phyloP scores from a whole-genome alignment of 2,113 vertebrate genomes.

The Neolamprologus variostigma region DNA sequence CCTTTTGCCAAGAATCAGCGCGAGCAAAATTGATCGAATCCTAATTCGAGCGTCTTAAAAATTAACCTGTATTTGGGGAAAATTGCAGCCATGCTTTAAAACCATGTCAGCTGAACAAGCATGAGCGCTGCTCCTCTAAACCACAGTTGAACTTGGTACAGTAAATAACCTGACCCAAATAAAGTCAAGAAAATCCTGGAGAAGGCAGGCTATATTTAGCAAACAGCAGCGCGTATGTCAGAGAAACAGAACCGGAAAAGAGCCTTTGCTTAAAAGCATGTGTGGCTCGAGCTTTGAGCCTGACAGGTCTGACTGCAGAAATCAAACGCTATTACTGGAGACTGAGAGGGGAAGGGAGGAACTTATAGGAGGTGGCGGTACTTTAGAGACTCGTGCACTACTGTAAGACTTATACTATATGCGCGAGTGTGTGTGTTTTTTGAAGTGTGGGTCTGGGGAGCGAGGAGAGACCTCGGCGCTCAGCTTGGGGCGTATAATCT shows the following conservation, averaged over 20 bases:
- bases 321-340: conserved; percentile 62
- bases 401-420: conserved; percentile 32
- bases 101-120: conserved; percentile 31
- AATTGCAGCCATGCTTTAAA: not conserved
- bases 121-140: conserved; percentile 33
- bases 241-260: conserved; percentile 49
- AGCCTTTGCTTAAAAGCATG: conserved; percentile 45
- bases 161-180: conserved; percentile 69
- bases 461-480: conserved; percentile 56
- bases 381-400: conserved; percentile 33
- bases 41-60: not conserved
- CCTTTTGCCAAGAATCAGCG: not conserved
- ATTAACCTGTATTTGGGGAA: not conserved
- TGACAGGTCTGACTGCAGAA: conserved; percentile 61
- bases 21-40: not conserved
- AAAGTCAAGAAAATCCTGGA: conserved; percentile 49
- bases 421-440: conserved; percentile 26
- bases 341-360: conserved; percentile 29
- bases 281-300: conserved; percentile 42
- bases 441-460: conserved; percentile 28
- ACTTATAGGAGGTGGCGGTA: conserved; percentile 49
- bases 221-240: conserved; percentile 34
- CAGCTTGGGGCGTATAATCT: conserved; percentile 69
- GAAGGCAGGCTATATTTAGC: conserved; percentile 55
- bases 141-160: conserved; percentile 54